Evolutionary conservation across 2,797 vertebrate genomes (phyloP).

Genomic region (Acanthurus tractus): DNA sequence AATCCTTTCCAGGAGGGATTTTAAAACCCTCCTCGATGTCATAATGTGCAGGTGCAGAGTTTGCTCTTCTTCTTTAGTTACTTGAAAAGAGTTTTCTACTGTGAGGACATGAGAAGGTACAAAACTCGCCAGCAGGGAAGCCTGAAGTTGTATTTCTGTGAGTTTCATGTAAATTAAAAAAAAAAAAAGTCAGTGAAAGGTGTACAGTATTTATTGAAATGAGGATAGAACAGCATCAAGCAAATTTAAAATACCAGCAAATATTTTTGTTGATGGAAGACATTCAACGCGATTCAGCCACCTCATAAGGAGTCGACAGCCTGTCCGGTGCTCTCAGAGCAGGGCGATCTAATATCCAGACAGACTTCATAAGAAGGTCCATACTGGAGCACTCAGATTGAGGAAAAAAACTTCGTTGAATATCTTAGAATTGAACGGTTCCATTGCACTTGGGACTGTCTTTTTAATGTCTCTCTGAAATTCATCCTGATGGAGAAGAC

Average conservation of each 20-base stretch:
- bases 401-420: too few species aligned
- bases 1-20: constrained; percentile 44
- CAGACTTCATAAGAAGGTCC: too few species aligned
- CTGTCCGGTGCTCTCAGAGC: too few species aligned
- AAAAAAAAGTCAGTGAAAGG: constrained; percentile 10
- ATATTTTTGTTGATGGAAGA: neutral
- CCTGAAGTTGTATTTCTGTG: constrained; percentile 24
- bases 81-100: constrained; percentile 40
- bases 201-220: constrained; percentile 19
- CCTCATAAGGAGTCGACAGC: too few species aligned
- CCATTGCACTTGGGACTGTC: too few species aligned
- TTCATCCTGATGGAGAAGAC: constrained; percentile 19
- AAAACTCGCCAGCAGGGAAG: constrained; percentile 8
- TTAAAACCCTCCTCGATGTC: neutral
- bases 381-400: too few species aligned
- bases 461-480: too few species aligned
- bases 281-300: too few species aligned
- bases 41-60: constrained; percentile 2
- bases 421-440: too few species aligned
- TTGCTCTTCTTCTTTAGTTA: constrained; percentile 35
- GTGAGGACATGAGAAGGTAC: constrained; percentile 14
- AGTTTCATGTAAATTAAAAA: constrained; percentile 19
- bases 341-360: too few species aligned
- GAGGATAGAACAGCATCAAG: constrained; percentile 6
- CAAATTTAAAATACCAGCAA: constrained; percentile 6